These are phyloP conservation scores for Pristis pectinata DNA, from an alignment of 2,797 vertebrate genomes.

Conservation along the genomic window DNA sequence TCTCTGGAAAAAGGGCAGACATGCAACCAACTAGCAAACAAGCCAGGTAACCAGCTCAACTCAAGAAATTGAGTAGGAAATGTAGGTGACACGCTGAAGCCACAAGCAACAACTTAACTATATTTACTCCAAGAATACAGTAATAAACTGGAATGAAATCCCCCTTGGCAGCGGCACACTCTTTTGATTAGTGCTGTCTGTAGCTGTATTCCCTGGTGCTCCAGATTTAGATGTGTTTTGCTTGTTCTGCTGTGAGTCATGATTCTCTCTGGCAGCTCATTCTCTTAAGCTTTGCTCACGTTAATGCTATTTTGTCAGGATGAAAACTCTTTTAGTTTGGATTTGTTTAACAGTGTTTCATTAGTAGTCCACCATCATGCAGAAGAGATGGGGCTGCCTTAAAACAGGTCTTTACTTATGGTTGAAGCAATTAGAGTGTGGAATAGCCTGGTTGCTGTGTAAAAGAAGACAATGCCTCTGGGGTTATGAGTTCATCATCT, in stretches of 20 bases:
- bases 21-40: background rate
- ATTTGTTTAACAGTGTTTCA: background rate
- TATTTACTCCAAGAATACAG: background rate
- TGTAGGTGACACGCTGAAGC: background rate
- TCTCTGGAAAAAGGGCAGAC: background rate
- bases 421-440: background rate
- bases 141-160: background rate
- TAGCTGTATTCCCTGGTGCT: background rate
- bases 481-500: too few relatives aligned
- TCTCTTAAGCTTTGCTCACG: background rate
- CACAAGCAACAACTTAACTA: conserved; percentile 12
- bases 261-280: background rate
- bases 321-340: background rate
- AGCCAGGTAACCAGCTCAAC: background rate
- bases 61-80: background rate
- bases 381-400: background rate
- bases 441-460: background rate
- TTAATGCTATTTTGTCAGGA: background rate
- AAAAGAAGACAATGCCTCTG: background rate
- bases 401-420: too few relatives aligned
- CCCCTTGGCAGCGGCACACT: background rate
- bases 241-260: background rate
- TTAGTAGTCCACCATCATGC: background rate
- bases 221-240: background rate
- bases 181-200: background rate